Base-by-base conservation (phyloP, 2,888 invertebrate species). In the Eilema caniola region DNA sequence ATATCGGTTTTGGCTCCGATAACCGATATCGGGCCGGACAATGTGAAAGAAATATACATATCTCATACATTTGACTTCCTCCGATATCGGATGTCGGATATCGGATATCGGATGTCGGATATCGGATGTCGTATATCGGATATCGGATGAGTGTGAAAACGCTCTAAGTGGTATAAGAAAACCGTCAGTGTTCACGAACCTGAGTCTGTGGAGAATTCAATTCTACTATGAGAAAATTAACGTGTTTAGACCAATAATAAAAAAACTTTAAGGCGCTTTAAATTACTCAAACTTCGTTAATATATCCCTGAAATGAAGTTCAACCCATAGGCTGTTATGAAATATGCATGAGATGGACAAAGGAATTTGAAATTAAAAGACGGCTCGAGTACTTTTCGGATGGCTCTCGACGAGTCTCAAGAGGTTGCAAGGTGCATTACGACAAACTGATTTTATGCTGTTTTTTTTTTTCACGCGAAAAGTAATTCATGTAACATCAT, bases 291-390 rank as follows among this genome's bases (percentile, higher is more conserved):
- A 20, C 16, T 20, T 47, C 47, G 47, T 33, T 62, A 12, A 62
- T 24, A 62, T 37, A 37, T 24, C 16, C 8, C 37, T 62, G 16
- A 16, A 62, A 62, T 37, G 24, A 62, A 37, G 24, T 62, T 37
- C 3, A 37, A 23, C 5, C 11, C 41, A 62, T 41, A 41, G 24
- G 37, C 37, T 62, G 62, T 20, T 25, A 25, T 53, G 20, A 53
- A 64, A 64, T 64, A 64, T 64, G 53, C 64, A 53, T 53, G 25
- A 47, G n/a, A 53, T 14, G 66, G 3, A 73, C 73, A 72, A 72
- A 80, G 70, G 69, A 41, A 62, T 70, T 80, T 73, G 69, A 74
- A 75, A 79, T 79, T 76, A 73, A 77, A 79, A 74, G 71, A 77
- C 71, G 66, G 56, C 57, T 25, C 31, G 57, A 67, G 75, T 64